phyloP scores from a whole-genome alignment of 2,113 vertebrate genomes.

The Oryzias melastigma region DNA sequence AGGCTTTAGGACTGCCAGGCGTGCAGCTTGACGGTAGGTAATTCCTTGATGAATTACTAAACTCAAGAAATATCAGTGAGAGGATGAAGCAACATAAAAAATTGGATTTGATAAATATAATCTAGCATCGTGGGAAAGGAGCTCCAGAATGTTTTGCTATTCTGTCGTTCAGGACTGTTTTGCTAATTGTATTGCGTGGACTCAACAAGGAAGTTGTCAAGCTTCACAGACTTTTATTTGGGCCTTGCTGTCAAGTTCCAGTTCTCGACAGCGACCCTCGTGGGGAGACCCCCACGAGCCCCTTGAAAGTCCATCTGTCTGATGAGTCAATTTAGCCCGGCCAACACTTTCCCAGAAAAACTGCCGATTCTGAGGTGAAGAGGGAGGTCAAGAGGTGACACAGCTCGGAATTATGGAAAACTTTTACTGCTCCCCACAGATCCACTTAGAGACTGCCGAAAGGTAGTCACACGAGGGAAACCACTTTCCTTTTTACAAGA shows the following conservation, averaged over 20 bases:
- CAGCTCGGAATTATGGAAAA: constrained; percentile 45
- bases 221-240: constrained; percentile 74
- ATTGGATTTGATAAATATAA: constrained; percentile 66
- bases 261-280: constrained; percentile 52
- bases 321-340: constrained; percentile 63
- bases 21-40: constrained; percentile 39
- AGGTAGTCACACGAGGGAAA: constrained; percentile 18
- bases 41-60: constrained; percentile 60
- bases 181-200: constrained; percentile 73
- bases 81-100: constrained; percentile 40
- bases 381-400: constrained; percentile 55
- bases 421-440: constrained; percentile 46
- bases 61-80: constrained; percentile 53
- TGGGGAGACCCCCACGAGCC: constrained; percentile 68
- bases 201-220: constrained; percentile 72
- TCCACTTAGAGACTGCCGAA: constrained; percentile 36
- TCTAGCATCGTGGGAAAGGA: constrained; percentile 57
- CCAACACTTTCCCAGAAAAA: constrained; percentile 57
- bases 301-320: constrained; percentile 71
- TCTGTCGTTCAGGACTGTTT: constrained; percentile 48
- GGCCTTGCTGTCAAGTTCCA: constrained; percentile 56
- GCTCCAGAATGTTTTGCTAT: constrained; percentile 70
- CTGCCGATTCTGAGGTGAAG: constrained; percentile 56
- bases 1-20: constrained; percentile 20
- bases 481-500: constrained; percentile 19